Percentiles rank a stretch among this genome's conserved stretches.
phyloP scores from a whole-genome alignment of 2,888 invertebrate species.

The Phyllotreta cruciferae region DNA sequence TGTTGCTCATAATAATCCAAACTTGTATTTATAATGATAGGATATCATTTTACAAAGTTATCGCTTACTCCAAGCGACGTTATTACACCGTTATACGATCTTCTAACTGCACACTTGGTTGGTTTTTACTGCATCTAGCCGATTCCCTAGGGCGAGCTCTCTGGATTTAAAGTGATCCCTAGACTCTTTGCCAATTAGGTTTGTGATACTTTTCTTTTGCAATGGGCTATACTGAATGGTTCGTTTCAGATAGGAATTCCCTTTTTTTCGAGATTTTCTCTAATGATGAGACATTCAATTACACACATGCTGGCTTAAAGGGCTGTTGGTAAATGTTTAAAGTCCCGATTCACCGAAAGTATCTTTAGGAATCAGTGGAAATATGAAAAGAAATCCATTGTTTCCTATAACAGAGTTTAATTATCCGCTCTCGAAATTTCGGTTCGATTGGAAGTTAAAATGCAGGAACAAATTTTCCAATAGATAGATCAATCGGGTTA shows the following conservation, averaged over 20 bases:
- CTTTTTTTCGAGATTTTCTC: constrained; percentile 4
- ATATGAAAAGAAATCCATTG: too few species aligned
- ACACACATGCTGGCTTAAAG: too few species aligned
- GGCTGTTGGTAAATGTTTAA: too few species aligned
- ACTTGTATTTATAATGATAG: constrained; percentile 43
- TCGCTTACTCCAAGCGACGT: constrained; percentile 44
- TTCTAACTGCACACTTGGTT: constrained; percentile 46
- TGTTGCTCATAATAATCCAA: constrained; percentile 33
- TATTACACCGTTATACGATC: constrained; percentile 51
- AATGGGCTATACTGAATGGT: constrained; percentile 12
- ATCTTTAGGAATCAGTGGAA: too few species aligned
- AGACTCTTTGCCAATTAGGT: constrained; percentile 49
- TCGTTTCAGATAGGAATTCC: neutral
- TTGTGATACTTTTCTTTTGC: constrained; percentile 29
- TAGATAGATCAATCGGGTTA: too few species aligned
- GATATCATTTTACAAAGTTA: constrained; percentile 49
- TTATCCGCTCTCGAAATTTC: too few species aligned
- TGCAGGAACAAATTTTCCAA: too few species aligned
- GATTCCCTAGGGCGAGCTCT: constrained; percentile 42
- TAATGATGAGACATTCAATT: neutral
- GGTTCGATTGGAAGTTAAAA: too few species aligned
- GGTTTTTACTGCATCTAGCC: constrained; percentile 50
- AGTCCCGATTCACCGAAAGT: too few species aligned
- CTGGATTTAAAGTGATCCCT: constrained; percentile 51
- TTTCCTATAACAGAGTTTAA: too few species aligned